Percentiles rank a stretch among this genome's conserved stretches.
Conservation (phyloP, 2,113 vertebrate genomes). For the Edolisoma coerulescens region DNA sequence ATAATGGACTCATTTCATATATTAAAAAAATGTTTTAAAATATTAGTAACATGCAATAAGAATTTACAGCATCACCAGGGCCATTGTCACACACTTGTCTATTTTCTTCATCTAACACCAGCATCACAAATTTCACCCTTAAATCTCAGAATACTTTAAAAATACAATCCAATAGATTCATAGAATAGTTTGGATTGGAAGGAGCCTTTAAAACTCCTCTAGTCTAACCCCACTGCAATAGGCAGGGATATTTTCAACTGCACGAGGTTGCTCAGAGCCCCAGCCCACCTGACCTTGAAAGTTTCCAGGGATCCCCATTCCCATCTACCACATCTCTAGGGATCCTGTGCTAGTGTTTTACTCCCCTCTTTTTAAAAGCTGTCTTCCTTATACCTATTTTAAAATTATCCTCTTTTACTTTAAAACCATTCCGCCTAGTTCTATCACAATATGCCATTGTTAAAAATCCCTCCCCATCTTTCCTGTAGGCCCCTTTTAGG, state of each 20-base stretch:
- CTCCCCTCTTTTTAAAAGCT: rapidly evolving
- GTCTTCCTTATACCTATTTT: background rate
- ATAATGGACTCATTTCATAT: background rate
- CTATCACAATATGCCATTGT: background rate
- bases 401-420: background rate
- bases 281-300: background rate
- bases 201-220: background rate
- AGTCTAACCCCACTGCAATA: background rate
- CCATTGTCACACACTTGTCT: background rate
- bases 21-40: background rate
- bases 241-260: background rate
- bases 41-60: background rate
- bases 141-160: background rate
- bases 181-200: background rate
- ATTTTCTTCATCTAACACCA: background rate
- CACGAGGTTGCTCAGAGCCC: background rate
- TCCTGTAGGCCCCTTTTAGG: background rate
- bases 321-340: background rate
- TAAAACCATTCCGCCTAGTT: background rate
- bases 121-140: background rate
- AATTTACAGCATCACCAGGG: background rate
- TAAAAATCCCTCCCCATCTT: background rate
- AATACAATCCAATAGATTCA: background rate
- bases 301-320: background rate
- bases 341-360: background rate